phyloP scores from a whole-genome alignment of 35 echinoderm and acorn worm species.

The Apostichopus japonicus region DNA sequence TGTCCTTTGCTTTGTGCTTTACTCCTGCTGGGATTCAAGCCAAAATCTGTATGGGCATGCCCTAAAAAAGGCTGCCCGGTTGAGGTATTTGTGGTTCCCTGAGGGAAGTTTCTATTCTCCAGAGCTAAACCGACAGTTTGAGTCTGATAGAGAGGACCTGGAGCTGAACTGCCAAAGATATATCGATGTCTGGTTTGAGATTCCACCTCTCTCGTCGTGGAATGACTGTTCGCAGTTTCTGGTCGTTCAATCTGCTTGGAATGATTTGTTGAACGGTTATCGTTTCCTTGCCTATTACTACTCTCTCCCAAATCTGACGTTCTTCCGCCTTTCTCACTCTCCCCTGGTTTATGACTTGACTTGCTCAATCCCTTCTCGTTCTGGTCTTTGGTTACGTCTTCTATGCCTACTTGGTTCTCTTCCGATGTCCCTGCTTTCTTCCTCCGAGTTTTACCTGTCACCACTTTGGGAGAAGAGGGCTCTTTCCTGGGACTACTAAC shows the following conservation, averaged over 20 bases:
- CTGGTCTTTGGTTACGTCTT: background rate
- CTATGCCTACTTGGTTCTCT: background rate
- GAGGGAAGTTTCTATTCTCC: slow-evolving; percentile 48
- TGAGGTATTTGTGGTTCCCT: slow-evolving; percentile 51
- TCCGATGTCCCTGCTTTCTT: background rate
- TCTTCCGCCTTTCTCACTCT: background rate
- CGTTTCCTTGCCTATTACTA: background rate
- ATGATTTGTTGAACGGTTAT: background rate
- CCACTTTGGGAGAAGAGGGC: background rate
- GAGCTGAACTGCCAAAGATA: slow-evolving; percentile 12
- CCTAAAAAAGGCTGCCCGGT: slow-evolving; percentile 53
- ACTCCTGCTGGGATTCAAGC: slow-evolving; percentile 29
- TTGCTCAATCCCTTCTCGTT: background rate
- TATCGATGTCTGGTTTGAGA: background rate
- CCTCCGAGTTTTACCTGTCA: slow-evolving; percentile 12
- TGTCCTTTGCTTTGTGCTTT: background rate
- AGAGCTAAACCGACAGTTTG: background rate
- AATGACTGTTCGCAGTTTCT: slow-evolving; percentile 5
- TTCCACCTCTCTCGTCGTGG: background rate
- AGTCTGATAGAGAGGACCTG: background rate
- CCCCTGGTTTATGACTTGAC: too few relatives aligned
- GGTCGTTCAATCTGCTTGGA: slow-evolving; percentile 5
- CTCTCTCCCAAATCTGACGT: background rate
- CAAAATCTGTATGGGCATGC: slow-evolving; percentile 61
- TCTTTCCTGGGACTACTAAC: background rate